Base-by-base conservation (phyloP, 2,888 invertebrate species). In the Fragum fragum region DNA sequence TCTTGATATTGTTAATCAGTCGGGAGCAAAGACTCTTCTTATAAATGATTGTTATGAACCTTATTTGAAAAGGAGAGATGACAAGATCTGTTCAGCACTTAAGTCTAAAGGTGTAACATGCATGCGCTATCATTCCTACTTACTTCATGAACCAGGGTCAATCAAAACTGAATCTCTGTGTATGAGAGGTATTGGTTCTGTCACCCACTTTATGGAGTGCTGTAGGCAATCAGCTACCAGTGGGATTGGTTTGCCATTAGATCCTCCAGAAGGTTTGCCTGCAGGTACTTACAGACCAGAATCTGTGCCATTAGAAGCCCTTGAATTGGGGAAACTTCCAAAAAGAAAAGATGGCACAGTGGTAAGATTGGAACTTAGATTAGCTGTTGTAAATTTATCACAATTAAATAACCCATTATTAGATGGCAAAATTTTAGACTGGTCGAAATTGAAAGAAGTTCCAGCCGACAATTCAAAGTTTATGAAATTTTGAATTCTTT, bases 11-110 rank as follows among this genome's bases (percentile, higher is more conserved):
- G 55, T 87, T 18, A 23, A 72, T 57, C 72, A 78, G 28, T 81
- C 87, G 55, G 89, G 87, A 72, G 87, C 88, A n/a, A 73, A 69
- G 73, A 80, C 85, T 14, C 66, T 90, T 14, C 39, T 85, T 7
- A 78, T 89, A 61, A 88, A 88, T 85, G 83, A 88, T 73, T 70
- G 87, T 0, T 90, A 89, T 80, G 90, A 90, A 76, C 90, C 90
- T 28, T 83, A 72, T 52, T 73, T 89, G 16, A 89, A 87, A 68
- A 47, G 69, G 9, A 85, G 88, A 77, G 90, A 90, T 86, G 87
- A 90, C 63, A 84, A 86, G 18, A 86, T 90, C 23, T 84, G 83
- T 75, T 53, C 75, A 23, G 66, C 36, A 14, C 61, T 90, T 2
- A 63, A 81, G 53, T 73, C 63, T 11, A 79, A 73, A 73, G 87